Evolutionary conservation across 2,113 vertebrate species (phyloP), one percentile per base, ranked within the genome.

Genomic region (Crotalus viridis): DNA sequence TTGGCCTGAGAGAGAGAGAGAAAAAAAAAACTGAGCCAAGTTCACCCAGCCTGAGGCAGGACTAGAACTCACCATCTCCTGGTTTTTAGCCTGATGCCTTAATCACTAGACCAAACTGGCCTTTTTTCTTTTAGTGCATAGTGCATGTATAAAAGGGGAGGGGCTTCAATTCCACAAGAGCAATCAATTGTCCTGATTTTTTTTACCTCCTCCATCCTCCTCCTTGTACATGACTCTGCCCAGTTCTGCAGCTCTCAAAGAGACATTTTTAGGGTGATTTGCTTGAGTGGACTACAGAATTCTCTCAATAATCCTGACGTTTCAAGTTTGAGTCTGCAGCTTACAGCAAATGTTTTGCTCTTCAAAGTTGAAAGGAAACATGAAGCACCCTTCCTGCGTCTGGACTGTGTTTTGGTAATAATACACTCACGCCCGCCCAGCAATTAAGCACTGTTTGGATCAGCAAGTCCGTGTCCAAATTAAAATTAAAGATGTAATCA

Each of bases 341-440:
- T 89, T 46, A 86, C n/a, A 81, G 33, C 28, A 22, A 90, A 81
- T 5, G 10, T 88, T 91, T 92, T 93, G 43, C 69, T 48, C 56
- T 7, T 93, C 91, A 24, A 85, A 54, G 91, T 33, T 28, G 56
- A 91, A 39, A 51, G 88, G 52, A 56, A 94, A 90, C 28, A 92
- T 3, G 28, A 85, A 85, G 92, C 24, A 61, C 54, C 24, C 90
- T 81, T 48, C 22, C 88, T 91, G 22, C 6, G 33, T 95, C 89
- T 64, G 51, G 64, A 19, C 93, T 92, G 88, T 13, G 61, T 91
- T 95, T 93, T 9, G 9, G n/a, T 93, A 94, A 94, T 93, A 92
- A 90, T 48, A 94, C 85, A 1, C n/a, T 90, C 55, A 61, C 89
- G 91, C 7, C 43, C 48, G 69, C 0, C 39, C 10, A 1, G 39